Evolutionary conservation across 2,888 invertebrate genomes (phyloP), one percentile per base, ranked within the genome.

Genomic region (Drosophila atripex): DNA sequence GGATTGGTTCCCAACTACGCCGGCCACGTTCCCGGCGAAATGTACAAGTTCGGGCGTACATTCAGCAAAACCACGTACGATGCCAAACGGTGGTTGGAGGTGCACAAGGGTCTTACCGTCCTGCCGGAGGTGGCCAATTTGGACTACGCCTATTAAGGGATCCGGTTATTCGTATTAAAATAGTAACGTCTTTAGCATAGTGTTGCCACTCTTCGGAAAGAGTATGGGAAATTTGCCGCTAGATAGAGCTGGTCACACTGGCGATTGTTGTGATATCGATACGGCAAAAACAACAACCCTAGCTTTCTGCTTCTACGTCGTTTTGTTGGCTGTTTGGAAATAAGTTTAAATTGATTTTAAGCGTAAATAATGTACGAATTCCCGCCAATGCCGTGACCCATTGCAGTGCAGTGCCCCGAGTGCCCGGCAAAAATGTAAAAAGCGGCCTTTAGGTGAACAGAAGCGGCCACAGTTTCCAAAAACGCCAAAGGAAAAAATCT

Each of bases 1-100:
- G 95, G 96, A 5, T 93, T 96, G 92, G 89, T 95, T 76, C 96
- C 96, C 1, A 95, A 94, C 90, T 96, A 96, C 90, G 93, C 94
- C 2, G 96, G 96, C 0, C 96, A 96, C 86, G 94, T 96, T 55
- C 96, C 96, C 0, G 96, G 96, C 16, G 93, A 93, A 61, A 92
- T 93, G 79, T 96, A 95, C 91, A 94, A 95, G 47, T 94, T 94
- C 91, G 96, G 96, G 7, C 94, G 94, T 89, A 96, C 96, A 0
- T 96, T 93, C 89, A 96, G 95, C 21, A 94, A 94, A 77, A 95
- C 95, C 83, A 94, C 95, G 0, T 92, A 94, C 79, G 94, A 96
- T 86, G 95, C 95, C 0, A 95, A 95, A 89, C 92, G 94, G 71
- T 95, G 95, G 94, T 91, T 96, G 49, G 93, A 94, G 46, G 65